Conservation (phyloP, 2,113 vertebrate genomes). For the Sturnira hondurensis region DNA sequence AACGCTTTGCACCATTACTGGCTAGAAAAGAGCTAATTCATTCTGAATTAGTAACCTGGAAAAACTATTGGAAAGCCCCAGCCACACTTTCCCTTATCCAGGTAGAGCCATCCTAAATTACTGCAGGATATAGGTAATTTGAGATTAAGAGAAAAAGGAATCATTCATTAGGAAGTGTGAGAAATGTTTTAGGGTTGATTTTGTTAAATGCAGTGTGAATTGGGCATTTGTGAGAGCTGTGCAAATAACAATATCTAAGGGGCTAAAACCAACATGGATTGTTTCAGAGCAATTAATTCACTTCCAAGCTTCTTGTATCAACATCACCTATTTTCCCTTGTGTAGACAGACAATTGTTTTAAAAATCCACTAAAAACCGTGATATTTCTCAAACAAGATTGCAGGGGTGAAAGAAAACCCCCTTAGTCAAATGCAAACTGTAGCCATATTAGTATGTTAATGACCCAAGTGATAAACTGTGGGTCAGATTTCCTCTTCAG, state of each 20-base stretch:
- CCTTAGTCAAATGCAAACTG: conserved; percentile 63
- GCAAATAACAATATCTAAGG: conserved; percentile 57
- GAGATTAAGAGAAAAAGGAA: conserved; percentile 29
- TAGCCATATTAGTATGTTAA: conserved; percentile 62
- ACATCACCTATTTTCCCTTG: conserved; percentile 61
- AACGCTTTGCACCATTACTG: not conserved
- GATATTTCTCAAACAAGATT: conserved; percentile 51
- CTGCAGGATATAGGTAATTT: not conserved
- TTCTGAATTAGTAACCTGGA: not conserved
- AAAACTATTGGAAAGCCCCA: not conserved
- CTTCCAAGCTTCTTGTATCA: conserved; percentile 47
- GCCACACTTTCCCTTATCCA: not conserved
- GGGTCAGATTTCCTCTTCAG: conserved; percentile 54
- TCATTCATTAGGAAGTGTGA: conserved; percentile 45
- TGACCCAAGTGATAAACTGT: conserved; percentile 51
- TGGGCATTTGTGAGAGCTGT: conserved; percentile 29
- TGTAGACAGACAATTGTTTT: conserved; percentile 51
- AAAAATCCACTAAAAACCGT: conserved; percentile 51
- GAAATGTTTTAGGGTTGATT: conserved; percentile 48
- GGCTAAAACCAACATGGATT: conserved; percentile 41
- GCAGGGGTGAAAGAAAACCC: conserved; percentile 39
- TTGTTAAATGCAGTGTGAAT: conserved; percentile 49
- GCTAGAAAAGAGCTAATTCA: not conserved
- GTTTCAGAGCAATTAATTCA: conserved; percentile 64
- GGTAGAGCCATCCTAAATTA: not conserved